A percentile compares a stretch with the other conserved stretches of the same genome.
These are phyloP conservation scores for Cassiopea xamachana DNA, from an alignment of 30 jellyfish, hydroid and myxozoan genomes.

Conservation along the genomic window DNA sequence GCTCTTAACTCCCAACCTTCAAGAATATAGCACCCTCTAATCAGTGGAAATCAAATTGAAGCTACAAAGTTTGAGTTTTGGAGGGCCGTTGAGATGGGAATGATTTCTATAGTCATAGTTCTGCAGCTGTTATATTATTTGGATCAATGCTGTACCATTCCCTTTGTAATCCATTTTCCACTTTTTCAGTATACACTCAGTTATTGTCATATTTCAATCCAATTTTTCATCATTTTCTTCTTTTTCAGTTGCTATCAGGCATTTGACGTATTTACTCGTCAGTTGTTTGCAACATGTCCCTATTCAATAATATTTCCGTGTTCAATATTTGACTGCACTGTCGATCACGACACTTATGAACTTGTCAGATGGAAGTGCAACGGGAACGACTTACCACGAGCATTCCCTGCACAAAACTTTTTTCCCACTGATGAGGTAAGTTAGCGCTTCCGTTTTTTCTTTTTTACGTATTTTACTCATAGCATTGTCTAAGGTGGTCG, in stretches of 20 bases:
- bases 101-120: too few species aligned
- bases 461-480: too few species aligned
- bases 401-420: constrained; percentile 61
- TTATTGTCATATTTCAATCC: too few species aligned
- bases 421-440: constrained; percentile 64
- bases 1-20: too few species aligned
- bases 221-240: not conserved
- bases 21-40: too few species aligned
- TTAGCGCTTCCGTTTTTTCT: not conserved
- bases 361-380: constrained; percentile 51
- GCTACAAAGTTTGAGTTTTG: too few species aligned
- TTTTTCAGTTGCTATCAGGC: constrained; percentile 45
- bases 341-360: constrained; percentile 79
- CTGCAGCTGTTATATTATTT: too few species aligned
- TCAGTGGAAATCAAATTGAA: too few species aligned
- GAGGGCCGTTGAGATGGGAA: too few species aligned
- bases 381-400: constrained; percentile 29
- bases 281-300: constrained; percentile 85
- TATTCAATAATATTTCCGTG: constrained; percentile 78
- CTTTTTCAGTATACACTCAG: too few species aligned
- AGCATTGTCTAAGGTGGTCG: not conserved
- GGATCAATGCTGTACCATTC: too few species aligned
- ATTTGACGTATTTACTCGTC: constrained; percentile 80
- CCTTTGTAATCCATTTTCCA: too few species aligned
- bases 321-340: constrained; percentile 58